These are phyloP conservation scores for Puffinus mauretanicus DNA, from an alignment of 2,113 vertebrate species.

Conservation along the genomic window DNA sequence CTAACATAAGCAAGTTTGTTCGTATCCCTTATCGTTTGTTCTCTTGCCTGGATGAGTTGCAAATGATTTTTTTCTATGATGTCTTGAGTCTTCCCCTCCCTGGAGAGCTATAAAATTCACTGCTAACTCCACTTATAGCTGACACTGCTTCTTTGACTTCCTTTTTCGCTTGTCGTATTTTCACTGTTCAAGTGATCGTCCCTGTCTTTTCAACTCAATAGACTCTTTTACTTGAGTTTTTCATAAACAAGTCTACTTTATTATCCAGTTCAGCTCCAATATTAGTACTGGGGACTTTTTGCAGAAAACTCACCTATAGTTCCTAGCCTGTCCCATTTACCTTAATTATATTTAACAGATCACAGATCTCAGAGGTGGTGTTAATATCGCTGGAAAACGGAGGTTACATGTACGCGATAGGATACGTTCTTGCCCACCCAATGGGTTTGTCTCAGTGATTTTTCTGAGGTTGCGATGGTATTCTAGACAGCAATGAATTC, in stretches of 20 bases:
- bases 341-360: background rate
- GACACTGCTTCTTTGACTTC: background rate
- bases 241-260: background rate
- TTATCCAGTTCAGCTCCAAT: background rate
- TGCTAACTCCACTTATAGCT: background rate
- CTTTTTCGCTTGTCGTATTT: background rate
- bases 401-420: fast-evolving
- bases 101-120: background rate
- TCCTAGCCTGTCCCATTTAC: background rate
- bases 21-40: background rate
- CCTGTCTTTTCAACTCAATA: background rate
- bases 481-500: background rate
- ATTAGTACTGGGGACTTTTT: background rate
- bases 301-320: background rate
- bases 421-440: background rate
- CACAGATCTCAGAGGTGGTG: background rate
- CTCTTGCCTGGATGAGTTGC: background rate
- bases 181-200: background rate
- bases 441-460: background rate
- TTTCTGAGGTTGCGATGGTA: background rate
- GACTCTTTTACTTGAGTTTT: background rate
- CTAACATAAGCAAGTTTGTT: background rate
- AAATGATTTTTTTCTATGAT: background rate
- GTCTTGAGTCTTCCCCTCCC: background rate
- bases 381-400: background rate